Conservation (phyloP, 2,888 invertebrate species). For the Drosophila vallismaia region DNA sequence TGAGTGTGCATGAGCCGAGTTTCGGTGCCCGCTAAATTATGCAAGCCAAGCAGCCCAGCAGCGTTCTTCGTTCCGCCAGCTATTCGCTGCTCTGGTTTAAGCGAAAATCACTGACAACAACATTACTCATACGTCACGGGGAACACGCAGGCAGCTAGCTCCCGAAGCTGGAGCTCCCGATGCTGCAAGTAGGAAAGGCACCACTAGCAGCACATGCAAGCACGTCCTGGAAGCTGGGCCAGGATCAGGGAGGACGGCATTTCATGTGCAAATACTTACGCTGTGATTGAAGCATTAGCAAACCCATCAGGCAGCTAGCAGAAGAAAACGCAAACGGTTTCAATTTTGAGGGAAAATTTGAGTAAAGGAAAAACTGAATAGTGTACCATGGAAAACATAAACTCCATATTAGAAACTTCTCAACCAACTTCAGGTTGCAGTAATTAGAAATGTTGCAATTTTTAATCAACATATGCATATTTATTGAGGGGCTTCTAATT, state of each 20-base stretch:
- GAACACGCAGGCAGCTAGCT: slow-evolving; percentile 45
- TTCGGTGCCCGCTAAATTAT: slow-evolving; percentile 64
- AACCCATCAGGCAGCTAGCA: slow-evolving; percentile 24
- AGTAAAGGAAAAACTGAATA: neutral
- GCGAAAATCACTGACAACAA: slow-evolving; percentile 70
- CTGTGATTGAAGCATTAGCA: slow-evolving; percentile 25
- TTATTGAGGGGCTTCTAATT: slow-evolving; percentile 16
- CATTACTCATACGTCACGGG: slow-evolving; percentile 75
- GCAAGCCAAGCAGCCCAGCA: slow-evolving; percentile 50
- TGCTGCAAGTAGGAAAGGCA: slow-evolving; percentile 19
- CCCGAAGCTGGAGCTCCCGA: neutral
- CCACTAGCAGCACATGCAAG: slow-evolving; percentile 27
- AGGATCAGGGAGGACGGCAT: slow-evolving; percentile 3
- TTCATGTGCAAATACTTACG: slow-evolving; percentile 36
- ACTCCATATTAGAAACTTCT: neutral
- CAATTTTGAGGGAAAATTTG: neutral
- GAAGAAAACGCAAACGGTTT: neutral
- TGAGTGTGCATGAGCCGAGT: slow-evolving; percentile 36
- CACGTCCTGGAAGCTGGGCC: slow-evolving; percentile 46
- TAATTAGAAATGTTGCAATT: slow-evolving; percentile 1
- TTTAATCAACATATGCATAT: slow-evolving; percentile 7
- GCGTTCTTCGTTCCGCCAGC: slow-evolving; percentile 10
- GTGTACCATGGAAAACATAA: neutral
- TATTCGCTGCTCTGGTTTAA: slow-evolving; percentile 48
- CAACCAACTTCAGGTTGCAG: neutral